These are phyloP conservation scores for Datnioides undecimradiatus DNA, from an alignment of 2,113 vertebrate species.

Conservation along the genomic window DNA sequence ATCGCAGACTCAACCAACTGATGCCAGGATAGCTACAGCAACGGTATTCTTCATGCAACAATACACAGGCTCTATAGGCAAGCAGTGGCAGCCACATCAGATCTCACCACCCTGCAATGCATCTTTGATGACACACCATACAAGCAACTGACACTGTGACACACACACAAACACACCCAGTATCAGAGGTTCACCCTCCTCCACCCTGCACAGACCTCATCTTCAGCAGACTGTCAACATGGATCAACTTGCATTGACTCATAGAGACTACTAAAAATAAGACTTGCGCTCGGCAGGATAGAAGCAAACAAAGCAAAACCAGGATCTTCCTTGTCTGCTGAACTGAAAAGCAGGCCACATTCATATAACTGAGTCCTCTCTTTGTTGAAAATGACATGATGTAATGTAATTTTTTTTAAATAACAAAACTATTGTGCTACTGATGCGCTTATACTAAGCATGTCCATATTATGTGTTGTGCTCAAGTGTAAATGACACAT, in stretches of 20 bases:
- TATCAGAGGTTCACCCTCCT: slow-evolving; percentile 32
- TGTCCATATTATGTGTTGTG: too few species aligned
- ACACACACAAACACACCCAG: background rate
- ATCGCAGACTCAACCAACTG: slow-evolving; percentile 1
- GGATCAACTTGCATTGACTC: slow-evolving; percentile 64
- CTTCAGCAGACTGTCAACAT: slow-evolving; percentile 49
- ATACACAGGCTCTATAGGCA: background rate
- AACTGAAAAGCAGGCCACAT: too few species aligned
- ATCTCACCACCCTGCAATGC: slow-evolving; percentile 21
- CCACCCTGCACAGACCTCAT: slow-evolving; percentile 10
- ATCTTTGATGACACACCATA: slow-evolving; percentile 40
- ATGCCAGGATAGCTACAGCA: slow-evolving; percentile 3
- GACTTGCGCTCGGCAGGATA: slow-evolving; percentile 13
- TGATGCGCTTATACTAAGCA: too few species aligned
- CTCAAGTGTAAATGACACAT: too few species aligned
- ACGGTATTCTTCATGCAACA: background rate
- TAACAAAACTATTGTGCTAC: too few species aligned
- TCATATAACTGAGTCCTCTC: too few species aligned
- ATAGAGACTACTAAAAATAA: slow-evolving; percentile 64
- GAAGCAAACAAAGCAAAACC: slow-evolving; percentile 35
- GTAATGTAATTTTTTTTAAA: too few species aligned
- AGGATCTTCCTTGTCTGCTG: too few species aligned
- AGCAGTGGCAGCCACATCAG: slow-evolving; percentile 2
- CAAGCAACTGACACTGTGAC: background rate
- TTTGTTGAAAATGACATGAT: too few species aligned